Conservation (phyloP, 2,113 vertebrate genomes). For the Pangasianodon gigas region DNA sequence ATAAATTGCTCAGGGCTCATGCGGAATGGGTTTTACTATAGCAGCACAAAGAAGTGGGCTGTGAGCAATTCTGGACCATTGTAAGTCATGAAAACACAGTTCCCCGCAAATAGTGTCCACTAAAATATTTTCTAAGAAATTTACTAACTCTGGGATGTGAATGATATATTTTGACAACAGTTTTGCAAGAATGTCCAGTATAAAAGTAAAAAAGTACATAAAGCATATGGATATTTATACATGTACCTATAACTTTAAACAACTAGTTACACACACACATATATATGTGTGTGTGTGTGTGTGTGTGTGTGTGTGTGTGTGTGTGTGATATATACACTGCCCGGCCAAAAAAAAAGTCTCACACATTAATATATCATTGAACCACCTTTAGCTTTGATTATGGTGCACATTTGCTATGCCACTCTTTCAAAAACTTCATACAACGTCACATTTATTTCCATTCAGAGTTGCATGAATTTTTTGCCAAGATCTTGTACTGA, state of each 20-base stretch:
- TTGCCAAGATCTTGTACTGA: too few species aligned
- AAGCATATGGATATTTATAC: background rate
- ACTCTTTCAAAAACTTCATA: too few species aligned
- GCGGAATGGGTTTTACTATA: conserved; percentile 28
- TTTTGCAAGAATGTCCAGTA: background rate
- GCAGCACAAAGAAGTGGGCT: conserved; percentile 17
- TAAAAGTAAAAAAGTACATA: background rate
- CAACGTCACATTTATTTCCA: too few species aligned
- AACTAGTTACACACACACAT: background rate
- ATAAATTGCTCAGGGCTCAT: conserved; percentile 15
- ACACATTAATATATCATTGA: too few species aligned
- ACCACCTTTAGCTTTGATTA: too few species aligned
- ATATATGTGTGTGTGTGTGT: too few species aligned
- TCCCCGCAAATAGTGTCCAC: background rate
- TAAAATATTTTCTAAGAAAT: background rate
- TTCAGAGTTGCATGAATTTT: too few species aligned
- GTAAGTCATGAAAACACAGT: background rate
- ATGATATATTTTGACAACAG: background rate
- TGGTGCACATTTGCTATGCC: too few species aligned
- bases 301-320: too few species aligned
- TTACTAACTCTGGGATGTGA: background rate
- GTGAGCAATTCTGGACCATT: background rate
- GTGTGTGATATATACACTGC: too few species aligned
- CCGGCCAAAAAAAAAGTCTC: too few species aligned
- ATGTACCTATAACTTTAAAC: background rate